Evolutionary conservation across 2,113 vertebrate genomes (phyloP).

Genomic region (Apodemus sylvaticus): DNA sequence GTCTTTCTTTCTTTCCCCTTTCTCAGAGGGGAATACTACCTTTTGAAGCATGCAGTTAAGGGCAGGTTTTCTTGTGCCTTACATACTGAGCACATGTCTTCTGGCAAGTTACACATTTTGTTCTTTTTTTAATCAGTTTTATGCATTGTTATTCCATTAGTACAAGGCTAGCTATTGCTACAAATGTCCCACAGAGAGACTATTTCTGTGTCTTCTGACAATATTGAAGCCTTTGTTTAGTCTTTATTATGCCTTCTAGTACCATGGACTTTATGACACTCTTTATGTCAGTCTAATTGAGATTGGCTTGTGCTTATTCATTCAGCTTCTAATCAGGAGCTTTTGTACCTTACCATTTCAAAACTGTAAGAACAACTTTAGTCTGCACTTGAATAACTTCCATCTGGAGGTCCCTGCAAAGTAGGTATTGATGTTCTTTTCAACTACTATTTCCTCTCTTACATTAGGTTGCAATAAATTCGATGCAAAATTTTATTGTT

Average conservation of each 20-base stretch:
- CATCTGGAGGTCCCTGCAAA: neutral
- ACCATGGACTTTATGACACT: neutral
- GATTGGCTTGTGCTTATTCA: constrained; percentile 7
- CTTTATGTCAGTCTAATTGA: neutral
- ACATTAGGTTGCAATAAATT: neutral
- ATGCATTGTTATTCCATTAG: constrained; percentile 62
- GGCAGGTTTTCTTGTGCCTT: constrained; percentile 54
- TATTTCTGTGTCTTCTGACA: constrained; percentile 28
- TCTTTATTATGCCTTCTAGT: neutral
- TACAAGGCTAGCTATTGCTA: constrained; percentile 21
- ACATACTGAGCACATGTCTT: constrained; percentile 73
- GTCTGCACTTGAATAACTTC: neutral
- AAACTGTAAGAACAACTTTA: neutral
- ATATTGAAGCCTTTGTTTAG: neutral
- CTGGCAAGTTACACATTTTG: constrained; percentile 77
- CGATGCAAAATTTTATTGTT: neutral
- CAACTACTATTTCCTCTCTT: neutral
- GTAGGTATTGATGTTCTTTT: neutral
- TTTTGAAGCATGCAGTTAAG: constrained; percentile 70
- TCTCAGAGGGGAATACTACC: constrained; percentile 59
- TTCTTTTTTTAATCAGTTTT: constrained; percentile 64
- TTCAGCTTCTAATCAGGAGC: neutral
- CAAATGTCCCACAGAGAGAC: constrained; percentile 34
- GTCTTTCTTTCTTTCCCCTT: constrained; percentile 46
- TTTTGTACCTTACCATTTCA: neutral